Evolutionary conservation across 2,113 vertebrate species (phyloP).

Genomic region (Candoia aspera): DNA sequence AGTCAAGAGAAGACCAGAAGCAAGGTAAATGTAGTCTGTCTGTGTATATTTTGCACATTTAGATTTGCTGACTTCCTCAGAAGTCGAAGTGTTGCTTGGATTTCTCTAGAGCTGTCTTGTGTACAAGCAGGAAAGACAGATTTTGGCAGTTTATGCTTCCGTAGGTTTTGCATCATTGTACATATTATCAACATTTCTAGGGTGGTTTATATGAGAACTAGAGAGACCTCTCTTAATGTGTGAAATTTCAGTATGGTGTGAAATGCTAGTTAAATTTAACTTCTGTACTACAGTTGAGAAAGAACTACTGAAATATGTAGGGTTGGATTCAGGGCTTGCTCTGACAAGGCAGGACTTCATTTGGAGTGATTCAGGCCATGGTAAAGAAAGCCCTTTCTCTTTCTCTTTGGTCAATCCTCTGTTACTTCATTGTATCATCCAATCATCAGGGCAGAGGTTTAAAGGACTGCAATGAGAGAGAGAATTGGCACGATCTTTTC

Average conservation of each 20-base stretch:
- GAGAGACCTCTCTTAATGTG: background rate
- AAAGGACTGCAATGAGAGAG: background rate
- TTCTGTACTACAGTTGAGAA: background rate
- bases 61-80: constrained; percentile 12
- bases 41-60: constrained; percentile 40
- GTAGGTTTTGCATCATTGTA: background rate
- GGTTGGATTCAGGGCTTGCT: background rate
- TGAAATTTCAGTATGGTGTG: background rate
- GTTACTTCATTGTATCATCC: background rate
- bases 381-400: background rate
- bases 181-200: background rate
- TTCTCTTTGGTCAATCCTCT: background rate
- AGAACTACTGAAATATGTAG: background rate
- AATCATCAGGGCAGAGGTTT: background rate
- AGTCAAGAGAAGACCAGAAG: constrained; percentile 79
- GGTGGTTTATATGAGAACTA: background rate
- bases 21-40: constrained; percentile 75
- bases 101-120: background rate
- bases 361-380: background rate
- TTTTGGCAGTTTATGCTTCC: background rate
- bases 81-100: background rate
- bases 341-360: background rate
- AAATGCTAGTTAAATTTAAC: background rate
- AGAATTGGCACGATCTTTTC: background rate
- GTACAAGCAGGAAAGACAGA: background rate